Percentiles rank a stretch among this genome's conserved stretches.
These are phyloP conservation scores for Salticus scenicus DNA, from an alignment of 2,888 invertebrate species.

Conservation along the genomic window DNA sequence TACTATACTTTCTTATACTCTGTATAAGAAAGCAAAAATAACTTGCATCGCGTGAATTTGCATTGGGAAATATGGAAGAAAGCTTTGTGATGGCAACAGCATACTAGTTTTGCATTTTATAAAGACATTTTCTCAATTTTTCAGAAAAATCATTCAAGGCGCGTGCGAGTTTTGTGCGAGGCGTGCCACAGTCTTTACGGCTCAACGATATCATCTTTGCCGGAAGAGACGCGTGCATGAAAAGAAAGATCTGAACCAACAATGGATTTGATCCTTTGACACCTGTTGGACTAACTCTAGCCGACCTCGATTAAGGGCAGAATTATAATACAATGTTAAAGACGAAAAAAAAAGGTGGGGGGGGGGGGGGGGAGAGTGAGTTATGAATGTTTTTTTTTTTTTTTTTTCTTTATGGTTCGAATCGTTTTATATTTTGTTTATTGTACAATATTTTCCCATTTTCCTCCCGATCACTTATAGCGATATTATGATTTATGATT, in stretches of 20 bases:
- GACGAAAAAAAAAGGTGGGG: background rate
- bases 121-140: too few species aligned
- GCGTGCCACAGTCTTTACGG: background rate
- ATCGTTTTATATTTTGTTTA: background rate
- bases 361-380: background rate
- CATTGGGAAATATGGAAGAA: too few species aligned
- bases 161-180: background rate
- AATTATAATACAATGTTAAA: too few species aligned
- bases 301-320: background rate
- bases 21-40: too few species aligned
- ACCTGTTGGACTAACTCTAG: background rate
- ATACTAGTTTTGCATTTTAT: too few species aligned
- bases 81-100: too few species aligned
- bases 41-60: too few species aligned
- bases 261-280: conserved; percentile 50
- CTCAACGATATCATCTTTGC: conserved; percentile 28
- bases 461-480: background rate
- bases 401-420: background rate
- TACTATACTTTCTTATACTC: too few species aligned
- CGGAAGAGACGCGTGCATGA: conserved; percentile 39
- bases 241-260: conserved; percentile 8
- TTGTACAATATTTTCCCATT: background rate
- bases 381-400: background rate
- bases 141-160: too few species aligned
- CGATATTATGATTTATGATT: background rate